Evolutionary conservation across 2,888 invertebrate genomes (phyloP), one percentile per base, ranked within the genome.

Genomic region (Priocnemis perturbator): DNA sequence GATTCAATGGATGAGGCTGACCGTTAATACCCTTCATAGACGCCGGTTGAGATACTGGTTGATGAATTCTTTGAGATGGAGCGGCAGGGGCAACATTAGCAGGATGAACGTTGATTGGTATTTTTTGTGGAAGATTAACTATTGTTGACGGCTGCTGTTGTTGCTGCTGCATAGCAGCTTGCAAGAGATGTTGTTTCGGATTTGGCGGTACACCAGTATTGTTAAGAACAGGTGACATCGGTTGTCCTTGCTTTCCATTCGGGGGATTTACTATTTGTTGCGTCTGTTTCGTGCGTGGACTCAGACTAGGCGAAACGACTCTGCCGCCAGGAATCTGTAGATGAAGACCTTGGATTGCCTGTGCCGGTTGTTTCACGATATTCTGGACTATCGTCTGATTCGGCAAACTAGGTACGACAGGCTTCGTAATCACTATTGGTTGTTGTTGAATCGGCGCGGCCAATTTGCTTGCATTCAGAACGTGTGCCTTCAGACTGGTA

Each of bases 401-500:
- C 0, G 86, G 77, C 2, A 83, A 20, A 26, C 59, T 80, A 0
- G 89, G 81, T 9, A 83, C 71, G 1, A 79, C 56, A 5, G 86
- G 74, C 76, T 88, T 89, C 0, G 82, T 75, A 2, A 86, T 81
- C 2, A 86, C 83, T 9, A 82, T 80, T 20, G 82, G 85, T 17
- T 83, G 78, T 37, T 37, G 37, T 44, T 79, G 82, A 3, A 80
- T 65, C 21, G 78, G 82, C 47, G 79, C 83, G 1, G 71, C 84
- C 17, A 86, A 73, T 74, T 88, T 88, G 52, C 85, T 88, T 2
- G 88, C 88, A 62, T 92, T 92, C 20, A 93, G 83, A 3, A 93
- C 93, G 73, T 93, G 93, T 1, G 93, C 93, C 81, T 93, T 93
- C 2, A 93, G 86, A 4, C 92, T 92, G 20, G 92, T 93, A 0